phyloP scores from a whole-genome alignment of 2,797 vertebrate species.

The Uromys caudimaculatus region DNA sequence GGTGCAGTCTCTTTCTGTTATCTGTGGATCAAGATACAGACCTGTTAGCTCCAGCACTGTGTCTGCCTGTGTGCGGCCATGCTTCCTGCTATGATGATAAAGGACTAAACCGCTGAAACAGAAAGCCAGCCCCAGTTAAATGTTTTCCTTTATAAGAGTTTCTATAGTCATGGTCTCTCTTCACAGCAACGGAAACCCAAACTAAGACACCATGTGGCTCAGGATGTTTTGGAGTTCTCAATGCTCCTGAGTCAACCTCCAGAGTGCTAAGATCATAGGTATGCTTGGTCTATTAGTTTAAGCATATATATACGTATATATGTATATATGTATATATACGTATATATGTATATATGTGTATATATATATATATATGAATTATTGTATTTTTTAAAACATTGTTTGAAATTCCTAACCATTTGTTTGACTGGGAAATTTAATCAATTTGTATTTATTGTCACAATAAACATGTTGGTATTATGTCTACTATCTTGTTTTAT shows the following conservation, averaged over 20 bases:
- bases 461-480: neutral
- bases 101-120: neutral
- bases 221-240: neutral
- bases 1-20: neutral
- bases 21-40: neutral
- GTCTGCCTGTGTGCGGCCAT: neutral
- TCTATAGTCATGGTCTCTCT: neutral
- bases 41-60: neutral
- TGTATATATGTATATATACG: too few species aligned
- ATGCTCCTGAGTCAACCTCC: neutral
- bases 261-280: neutral
- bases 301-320: neutral
- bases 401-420: conserved; percentile 44
- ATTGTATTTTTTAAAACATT: neutral
- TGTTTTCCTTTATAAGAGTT: neutral
- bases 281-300: neutral
- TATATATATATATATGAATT: neutral
- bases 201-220: neutral
- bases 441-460: conserved; percentile 16
- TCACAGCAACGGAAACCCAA: neutral
- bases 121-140: neutral
- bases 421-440: conserved; percentile 54
- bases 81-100: neutral
- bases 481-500: conserved; percentile 14
- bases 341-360: neutral